Evolutionary conservation across 2,888 invertebrate species (phyloP).

Genomic region (Gerris lacustris): DNA sequence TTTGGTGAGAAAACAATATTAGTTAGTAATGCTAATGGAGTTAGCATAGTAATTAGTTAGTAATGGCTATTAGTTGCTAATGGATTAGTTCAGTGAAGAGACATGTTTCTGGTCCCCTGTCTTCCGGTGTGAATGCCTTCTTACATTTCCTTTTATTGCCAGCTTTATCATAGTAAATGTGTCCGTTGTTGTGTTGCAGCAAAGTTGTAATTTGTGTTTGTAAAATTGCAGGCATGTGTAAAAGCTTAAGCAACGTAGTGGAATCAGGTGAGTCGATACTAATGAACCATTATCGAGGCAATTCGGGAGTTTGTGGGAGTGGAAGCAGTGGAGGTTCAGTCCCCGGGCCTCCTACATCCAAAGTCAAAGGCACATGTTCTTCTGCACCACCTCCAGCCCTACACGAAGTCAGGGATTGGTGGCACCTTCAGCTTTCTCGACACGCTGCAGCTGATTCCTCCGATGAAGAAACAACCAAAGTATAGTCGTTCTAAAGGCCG

Average conservation of each 20-base stretch:
- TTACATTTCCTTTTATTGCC: too few relatives aligned
- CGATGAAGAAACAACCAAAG: neutral
- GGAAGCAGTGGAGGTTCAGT: neutral
- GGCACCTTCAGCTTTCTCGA: neutral
- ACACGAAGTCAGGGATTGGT: neutral
- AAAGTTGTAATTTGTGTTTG: too few relatives aligned
- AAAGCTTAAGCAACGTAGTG: neutral
- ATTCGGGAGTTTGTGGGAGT: neutral
- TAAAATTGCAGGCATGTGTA: neutral
- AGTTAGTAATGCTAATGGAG: too few relatives aligned
- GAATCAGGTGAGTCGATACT: neutral
- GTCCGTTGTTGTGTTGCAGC: too few relatives aligned
- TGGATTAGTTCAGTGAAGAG: too few relatives aligned
- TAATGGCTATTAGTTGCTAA: too few relatives aligned
- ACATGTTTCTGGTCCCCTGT: too few relatives aligned
- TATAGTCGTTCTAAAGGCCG: slow-evolving; percentile 3
- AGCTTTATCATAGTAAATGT: too few relatives aligned
- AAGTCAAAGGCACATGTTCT: neutral
- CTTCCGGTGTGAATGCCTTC: too few relatives aligned
- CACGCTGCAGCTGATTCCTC: neutral
- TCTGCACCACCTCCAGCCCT: neutral
- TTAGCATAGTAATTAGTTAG: too few relatives aligned
- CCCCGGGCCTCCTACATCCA: neutral
- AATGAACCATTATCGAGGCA: neutral
- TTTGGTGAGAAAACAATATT: too few relatives aligned